These are phyloP conservation scores for Lasius fuliginosus DNA, from an alignment of 2,888 invertebrate species.

Conservation along the genomic window DNA sequence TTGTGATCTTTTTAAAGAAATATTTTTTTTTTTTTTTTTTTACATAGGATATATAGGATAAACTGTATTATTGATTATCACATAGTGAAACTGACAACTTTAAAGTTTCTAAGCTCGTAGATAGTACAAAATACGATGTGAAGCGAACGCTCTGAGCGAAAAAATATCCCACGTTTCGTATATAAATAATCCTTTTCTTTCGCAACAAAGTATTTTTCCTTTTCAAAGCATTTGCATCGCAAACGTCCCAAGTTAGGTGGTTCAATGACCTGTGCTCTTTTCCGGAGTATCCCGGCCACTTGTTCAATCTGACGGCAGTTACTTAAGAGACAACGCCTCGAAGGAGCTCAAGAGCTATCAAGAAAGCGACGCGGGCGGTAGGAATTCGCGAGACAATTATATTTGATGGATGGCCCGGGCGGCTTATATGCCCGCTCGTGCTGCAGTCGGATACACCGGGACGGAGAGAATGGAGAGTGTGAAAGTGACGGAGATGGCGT, in stretches of 20 bases:
- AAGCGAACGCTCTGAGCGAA: not conserved
- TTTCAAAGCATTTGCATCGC: constrained; percentile 22
- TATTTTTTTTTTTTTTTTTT: not conserved
- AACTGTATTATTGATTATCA: not conserved
- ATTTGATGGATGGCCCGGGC: constrained; percentile 75
- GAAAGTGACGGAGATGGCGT: constrained; percentile 51
- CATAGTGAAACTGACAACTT: not conserved
- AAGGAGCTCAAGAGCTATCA: constrained; percentile 40
- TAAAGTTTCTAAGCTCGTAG: not conserved
- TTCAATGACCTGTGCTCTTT: constrained; percentile 21
- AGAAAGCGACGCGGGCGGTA: constrained; percentile 32
- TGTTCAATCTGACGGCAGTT: constrained; percentile 50
- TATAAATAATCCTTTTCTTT: constrained; percentile 6
- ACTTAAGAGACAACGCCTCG: constrained; percentile 48
- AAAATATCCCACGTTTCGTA: constrained; percentile 8
- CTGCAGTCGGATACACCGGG: constrained; percentile 45
- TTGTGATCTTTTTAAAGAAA: not conserved
- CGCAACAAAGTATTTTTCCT: not conserved
- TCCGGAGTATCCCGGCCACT: constrained; percentile 28
- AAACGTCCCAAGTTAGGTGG: constrained; percentile 16
- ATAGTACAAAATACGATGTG: not conserved
- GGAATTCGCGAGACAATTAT: constrained; percentile 74
- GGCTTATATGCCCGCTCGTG: constrained; percentile 28
- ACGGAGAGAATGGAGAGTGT: constrained; percentile 39
- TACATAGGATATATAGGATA: not conserved